These are phyloP conservation scores for Perithous albicinctus DNA, from an alignment of 2,888 invertebrate species.

Conservation along the genomic window DNA sequence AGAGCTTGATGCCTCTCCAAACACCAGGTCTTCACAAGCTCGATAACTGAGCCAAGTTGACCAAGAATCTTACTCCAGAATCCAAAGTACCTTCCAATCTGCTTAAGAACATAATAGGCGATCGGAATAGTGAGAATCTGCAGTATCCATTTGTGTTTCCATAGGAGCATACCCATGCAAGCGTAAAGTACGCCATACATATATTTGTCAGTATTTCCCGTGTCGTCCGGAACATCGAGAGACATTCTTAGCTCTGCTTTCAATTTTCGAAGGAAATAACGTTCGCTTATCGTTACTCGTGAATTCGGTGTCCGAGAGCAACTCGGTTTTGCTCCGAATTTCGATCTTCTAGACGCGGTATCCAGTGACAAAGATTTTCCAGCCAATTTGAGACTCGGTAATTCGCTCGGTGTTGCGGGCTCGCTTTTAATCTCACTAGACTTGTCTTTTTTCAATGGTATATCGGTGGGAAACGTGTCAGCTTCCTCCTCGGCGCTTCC, in stretches of 20 bases:
- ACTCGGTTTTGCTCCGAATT: conserved; percentile 43
- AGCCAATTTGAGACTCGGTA: conserved; percentile 42
- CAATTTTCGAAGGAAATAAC: conserved; percentile 79
- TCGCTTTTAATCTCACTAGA: conserved; percentile 32
- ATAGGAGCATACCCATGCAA: conserved; percentile 93
- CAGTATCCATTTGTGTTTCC: conserved; percentile 94
- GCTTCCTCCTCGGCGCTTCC: conserved; percentile 54
- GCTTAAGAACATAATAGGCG: conserved; percentile 88
- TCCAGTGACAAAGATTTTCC: conserved; percentile 80
- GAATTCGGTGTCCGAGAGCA: conserved; percentile 64
- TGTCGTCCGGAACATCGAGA: conserved; percentile 77
- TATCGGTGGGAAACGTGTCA: conserved; percentile 56
- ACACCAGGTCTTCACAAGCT: conserved; percentile 87
- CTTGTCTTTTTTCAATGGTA: conserved; percentile 14
- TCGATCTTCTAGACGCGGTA: conserved; percentile 72
- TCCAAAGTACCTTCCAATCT: conserved; percentile 84
- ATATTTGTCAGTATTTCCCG: conserved; percentile 85
- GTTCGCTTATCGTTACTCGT: conserved; percentile 71
- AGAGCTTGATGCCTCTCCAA: conserved; percentile 89
- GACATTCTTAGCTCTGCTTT: conserved; percentile 78
- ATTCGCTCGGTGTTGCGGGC: conserved; percentile 35
- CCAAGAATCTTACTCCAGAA: conserved; percentile 83
- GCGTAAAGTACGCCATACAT: conserved; percentile 93
- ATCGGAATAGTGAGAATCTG: conserved; percentile 92
- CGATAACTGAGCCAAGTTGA: conserved; percentile 83